Evolutionary conservation across 2,113 vertebrate genomes (phyloP).

Genomic region (Perccottus glenii): DNA sequence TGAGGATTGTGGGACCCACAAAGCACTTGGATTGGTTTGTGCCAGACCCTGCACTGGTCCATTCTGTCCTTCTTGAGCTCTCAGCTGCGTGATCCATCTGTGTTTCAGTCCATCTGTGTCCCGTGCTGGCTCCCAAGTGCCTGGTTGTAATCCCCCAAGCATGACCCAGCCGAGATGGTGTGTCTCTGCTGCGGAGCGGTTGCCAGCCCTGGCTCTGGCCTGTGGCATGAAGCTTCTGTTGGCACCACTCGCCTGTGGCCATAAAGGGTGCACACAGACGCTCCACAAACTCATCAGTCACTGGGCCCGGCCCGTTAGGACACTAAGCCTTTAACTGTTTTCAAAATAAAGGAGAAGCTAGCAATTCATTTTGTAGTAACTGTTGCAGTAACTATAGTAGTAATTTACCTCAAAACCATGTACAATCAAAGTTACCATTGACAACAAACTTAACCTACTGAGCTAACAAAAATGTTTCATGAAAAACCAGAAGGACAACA

Average conservation of each 20-base stretch:
- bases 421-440: background rate
- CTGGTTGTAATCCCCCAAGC: conserved; percentile 69
- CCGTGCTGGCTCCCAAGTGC: conserved; percentile 56
- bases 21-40: background rate
- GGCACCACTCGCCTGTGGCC: conserved; percentile 53
- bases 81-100: conserved; percentile 58
- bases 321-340: background rate
- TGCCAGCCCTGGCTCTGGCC: conserved; percentile 62
- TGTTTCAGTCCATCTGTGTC: conserved; percentile 58
- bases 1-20: too few relatives aligned
- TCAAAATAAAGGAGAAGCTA: background rate
- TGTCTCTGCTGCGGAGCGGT: conserved; percentile 38
- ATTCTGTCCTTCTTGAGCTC: conserved; percentile 30
- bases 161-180: conserved; percentile 50
- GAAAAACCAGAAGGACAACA: too few relatives aligned
- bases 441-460: too few relatives aligned
- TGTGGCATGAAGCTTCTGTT: conserved; percentile 61
- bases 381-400: background rate
- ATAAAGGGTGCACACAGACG: conserved; percentile 37
- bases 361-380: background rate
- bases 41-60: conserved; percentile 7
- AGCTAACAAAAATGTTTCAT: too few relatives aligned
- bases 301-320: background rate
- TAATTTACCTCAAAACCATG: background rate
- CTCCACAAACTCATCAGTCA: conserved; percentile 44